Conservation (phyloP, 2,113 vertebrate genomes). For the Salvelinus namaycush region DNA sequence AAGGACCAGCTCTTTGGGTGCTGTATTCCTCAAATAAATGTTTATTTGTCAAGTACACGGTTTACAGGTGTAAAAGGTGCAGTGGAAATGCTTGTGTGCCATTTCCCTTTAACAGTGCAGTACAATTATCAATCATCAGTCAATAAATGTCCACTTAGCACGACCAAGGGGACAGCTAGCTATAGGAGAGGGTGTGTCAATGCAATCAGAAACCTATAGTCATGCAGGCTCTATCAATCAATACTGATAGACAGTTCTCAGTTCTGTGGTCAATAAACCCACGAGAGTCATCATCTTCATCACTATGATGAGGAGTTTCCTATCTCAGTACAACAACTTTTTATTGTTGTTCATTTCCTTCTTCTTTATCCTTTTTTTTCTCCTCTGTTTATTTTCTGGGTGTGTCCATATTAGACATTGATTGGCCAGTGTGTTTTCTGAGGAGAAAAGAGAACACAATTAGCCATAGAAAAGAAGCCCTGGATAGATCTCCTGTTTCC, state of each 20-base stretch:
- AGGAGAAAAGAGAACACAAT: background rate
- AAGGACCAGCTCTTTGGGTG: conserved; percentile 16
- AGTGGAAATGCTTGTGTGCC: too few relatives aligned
- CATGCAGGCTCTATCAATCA: conserved; percentile 24
- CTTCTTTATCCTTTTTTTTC: background rate
- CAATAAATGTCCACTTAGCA: conserved; percentile 21
- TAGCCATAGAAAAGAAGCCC: background rate
- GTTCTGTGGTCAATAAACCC: conserved; percentile 28
- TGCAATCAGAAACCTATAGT: conserved; percentile 1
- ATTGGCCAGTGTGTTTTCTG: background rate
- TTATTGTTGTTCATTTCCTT: background rate
- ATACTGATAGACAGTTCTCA: conserved; percentile 41
- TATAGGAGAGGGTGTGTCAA: conserved; percentile 36
- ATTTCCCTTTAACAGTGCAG: too few relatives aligned
- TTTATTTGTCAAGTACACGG: too few relatives aligned
- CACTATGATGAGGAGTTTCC: background rate
- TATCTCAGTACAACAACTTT: background rate
- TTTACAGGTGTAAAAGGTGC: too few relatives aligned
- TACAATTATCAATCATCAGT: too few relatives aligned
- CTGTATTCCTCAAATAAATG: conserved; percentile 7
- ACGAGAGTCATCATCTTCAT: conserved; percentile 24
- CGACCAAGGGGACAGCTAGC: conserved; percentile 42
- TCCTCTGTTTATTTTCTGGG: background rate
- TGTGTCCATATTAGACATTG: background rate
- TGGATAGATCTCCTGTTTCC: background rate